Percentiles rank a stretch among this genome's conserved stretches.
phyloP scores from a whole-genome alignment of 1,140 invertebrate species.

The Alviniconcha marisindica region DNA sequence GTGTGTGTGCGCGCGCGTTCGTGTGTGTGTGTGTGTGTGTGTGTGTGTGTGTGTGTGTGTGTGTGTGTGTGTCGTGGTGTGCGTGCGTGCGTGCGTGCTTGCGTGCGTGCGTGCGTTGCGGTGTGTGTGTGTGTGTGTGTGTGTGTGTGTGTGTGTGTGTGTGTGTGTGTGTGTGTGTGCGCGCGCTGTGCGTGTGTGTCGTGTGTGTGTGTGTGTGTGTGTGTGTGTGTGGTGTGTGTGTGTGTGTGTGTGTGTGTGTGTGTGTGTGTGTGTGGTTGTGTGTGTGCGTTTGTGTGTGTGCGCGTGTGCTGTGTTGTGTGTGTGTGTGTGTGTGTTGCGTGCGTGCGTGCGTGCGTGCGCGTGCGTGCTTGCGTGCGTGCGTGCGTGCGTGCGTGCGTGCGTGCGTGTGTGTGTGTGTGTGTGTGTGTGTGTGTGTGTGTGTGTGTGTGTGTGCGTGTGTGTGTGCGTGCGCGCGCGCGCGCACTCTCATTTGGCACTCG shows the following conservation, averaged over 20 bases:
- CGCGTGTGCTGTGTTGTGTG: slow-evolving; percentile 10
- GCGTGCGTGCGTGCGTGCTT: not conserved
- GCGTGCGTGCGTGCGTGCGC: slow-evolving; percentile 8
- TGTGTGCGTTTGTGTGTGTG: slow-evolving; percentile 13
- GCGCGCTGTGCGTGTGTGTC: too few species aligned
- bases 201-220: not conserved
- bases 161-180: slow-evolving; percentile 18
- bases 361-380: not conserved
- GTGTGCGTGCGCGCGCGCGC: not conserved
- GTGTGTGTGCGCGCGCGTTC: too few species aligned
- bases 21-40: not conserved
- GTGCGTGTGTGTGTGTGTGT: not conserved
- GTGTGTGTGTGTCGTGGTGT: not conserved
- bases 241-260: not conserved
- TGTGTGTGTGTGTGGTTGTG: not conserved
- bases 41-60: slow-evolving; percentile 24
- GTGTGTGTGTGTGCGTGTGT: not conserved
- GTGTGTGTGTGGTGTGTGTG: not conserved
- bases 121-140: not conserved
- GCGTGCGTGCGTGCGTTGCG: not conserved
- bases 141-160: not conserved
- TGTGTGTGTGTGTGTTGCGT: slow-evolving; percentile 13
- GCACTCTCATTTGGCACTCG: not conserved
- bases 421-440: too few species aligned
- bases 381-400: not conserved